Conservation (phyloP, 2,888 invertebrate genomes). For the Lithophane ornitopus region DNA sequence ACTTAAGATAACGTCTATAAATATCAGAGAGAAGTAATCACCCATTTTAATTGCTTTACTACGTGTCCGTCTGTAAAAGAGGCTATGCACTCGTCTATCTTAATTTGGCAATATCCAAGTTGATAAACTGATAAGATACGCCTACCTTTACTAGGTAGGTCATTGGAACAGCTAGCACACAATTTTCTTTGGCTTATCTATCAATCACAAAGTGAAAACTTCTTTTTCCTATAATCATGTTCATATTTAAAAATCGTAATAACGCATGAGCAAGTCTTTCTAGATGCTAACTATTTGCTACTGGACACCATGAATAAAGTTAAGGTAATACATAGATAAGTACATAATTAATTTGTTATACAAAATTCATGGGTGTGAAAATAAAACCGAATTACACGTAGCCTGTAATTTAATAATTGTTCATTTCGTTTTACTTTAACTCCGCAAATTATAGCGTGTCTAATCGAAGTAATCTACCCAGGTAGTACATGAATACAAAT, state of each 20-base stretch:
- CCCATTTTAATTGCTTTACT: slow-evolving; percentile 36
- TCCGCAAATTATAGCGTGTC: background rate
- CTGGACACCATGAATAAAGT: background rate
- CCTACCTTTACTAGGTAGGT: slow-evolving; percentile 36
- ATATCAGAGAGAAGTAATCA: slow-evolving; percentile 7
- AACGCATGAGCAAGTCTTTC: background rate
- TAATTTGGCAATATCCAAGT: slow-evolving; percentile 54
- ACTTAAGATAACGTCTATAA: background rate
- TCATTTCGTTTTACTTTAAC: background rate
- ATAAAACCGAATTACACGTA: background rate
- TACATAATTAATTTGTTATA: slow-evolving; percentile 12
- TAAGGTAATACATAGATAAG: background rate
- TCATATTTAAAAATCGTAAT: background rate
- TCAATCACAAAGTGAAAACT: background rate
- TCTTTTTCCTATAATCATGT: background rate
- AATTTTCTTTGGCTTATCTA: slow-evolving; percentile 15
- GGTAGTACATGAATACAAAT: slow-evolving; percentile 11
- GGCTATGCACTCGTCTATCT: slow-evolving; percentile 38
- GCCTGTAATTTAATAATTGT: slow-evolving; percentile 9
- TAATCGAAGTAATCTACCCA: slow-evolving; percentile 6
- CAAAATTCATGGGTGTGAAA: slow-evolving; percentile 10
- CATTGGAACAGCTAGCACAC: slow-evolving; percentile 40
- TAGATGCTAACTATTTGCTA: background rate
- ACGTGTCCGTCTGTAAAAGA: slow-evolving; percentile 23
- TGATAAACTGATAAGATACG: slow-evolving; percentile 68